phyloP scores from a whole-genome alignment of 2,888 invertebrate species.

The Heliconius ethilla region DNA sequence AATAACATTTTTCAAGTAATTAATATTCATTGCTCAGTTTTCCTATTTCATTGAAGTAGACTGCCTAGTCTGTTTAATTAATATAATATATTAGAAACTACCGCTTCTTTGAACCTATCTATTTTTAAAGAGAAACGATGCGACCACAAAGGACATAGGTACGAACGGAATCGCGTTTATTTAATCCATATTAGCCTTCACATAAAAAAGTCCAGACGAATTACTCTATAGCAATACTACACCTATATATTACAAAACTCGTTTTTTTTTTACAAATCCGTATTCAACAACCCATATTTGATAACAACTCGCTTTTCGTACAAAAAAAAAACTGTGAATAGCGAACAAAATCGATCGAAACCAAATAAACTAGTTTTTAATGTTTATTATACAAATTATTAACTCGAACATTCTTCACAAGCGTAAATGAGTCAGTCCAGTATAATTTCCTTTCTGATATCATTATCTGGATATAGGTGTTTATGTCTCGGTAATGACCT shows the following conservation, averaged over 20 bases:
- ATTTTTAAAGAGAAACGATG: no score
- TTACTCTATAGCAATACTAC: no score
- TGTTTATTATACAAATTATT: constrained; percentile 16
- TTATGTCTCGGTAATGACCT: constrained; percentile 35
- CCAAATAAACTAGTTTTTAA: constrained; percentile 1
- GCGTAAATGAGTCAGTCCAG: constrained; percentile 29
- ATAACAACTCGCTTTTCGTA: neutral
- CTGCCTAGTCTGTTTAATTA: neutral
- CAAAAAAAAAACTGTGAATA: neutral
- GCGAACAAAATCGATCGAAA: neutral
- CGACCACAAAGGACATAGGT: no score
- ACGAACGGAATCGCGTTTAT: no score
- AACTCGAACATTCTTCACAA: constrained; percentile 32
- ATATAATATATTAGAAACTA: neutral
- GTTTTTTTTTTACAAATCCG: neutral
- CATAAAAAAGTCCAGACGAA: neutral
- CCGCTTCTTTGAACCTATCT: neutral
- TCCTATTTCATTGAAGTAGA: neutral
- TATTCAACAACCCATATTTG: neutral
- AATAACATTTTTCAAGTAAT: constrained; percentile 40
- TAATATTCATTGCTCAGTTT: neutral
- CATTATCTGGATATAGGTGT: constrained; percentile 30
- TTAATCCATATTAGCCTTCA: neutral
- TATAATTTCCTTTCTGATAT: constrained; percentile 29
- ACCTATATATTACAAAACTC: neutral